These are phyloP conservation scores for Drosophila tristis DNA, from an alignment of 1,140 invertebrate genomes.

Conservation along the genomic window DNA sequence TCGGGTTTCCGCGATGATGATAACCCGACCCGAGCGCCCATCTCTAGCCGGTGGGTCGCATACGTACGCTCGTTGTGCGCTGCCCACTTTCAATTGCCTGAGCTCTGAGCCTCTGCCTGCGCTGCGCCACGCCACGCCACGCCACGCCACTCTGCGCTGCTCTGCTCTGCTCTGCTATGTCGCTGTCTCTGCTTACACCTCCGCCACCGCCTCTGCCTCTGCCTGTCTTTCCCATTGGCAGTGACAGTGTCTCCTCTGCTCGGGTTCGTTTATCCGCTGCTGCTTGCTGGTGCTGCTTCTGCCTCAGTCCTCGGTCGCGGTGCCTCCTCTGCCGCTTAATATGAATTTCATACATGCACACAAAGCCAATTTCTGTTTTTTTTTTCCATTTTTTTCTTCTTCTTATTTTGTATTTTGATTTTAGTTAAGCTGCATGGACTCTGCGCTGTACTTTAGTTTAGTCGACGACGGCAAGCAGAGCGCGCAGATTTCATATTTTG, in stretches of 20 bases:
- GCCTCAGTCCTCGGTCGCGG: slow-evolving; percentile 2
- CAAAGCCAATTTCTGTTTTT: slow-evolving; percentile 68
- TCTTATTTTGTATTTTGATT: slow-evolving; percentile 53
- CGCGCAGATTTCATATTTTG: slow-evolving; percentile 68
- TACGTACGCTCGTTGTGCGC: slow-evolving; percentile 12
- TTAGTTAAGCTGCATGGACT: slow-evolving; percentile 78
- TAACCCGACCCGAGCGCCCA: too few relatives aligned
- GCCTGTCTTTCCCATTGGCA: neutral
- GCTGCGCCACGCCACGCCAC: too few relatives aligned
- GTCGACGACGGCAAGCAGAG: slow-evolving; percentile 73
- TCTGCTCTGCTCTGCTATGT: too few relatives aligned
- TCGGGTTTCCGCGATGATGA: too few relatives aligned
- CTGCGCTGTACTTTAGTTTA: slow-evolving; percentile 78
- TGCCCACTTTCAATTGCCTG: slow-evolving; percentile 57
- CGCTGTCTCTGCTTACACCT: too few relatives aligned
- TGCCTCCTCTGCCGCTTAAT: slow-evolving; percentile 50
- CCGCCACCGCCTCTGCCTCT: too few relatives aligned
- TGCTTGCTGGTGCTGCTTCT: slow-evolving; percentile 3
- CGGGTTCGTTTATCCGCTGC: neutral
- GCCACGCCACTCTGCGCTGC: too few relatives aligned
- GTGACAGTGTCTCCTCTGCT: too few relatives aligned
- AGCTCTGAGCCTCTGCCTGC: slow-evolving; percentile 31
- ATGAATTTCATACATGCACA: slow-evolving; percentile 78
- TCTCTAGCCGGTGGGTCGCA: slow-evolving; percentile 38
- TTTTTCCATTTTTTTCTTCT: slow-evolving; percentile 26